Base-by-base conservation (phyloP, 2,113 vertebrate species). In the Neodontobutis hainanensis region DNA sequence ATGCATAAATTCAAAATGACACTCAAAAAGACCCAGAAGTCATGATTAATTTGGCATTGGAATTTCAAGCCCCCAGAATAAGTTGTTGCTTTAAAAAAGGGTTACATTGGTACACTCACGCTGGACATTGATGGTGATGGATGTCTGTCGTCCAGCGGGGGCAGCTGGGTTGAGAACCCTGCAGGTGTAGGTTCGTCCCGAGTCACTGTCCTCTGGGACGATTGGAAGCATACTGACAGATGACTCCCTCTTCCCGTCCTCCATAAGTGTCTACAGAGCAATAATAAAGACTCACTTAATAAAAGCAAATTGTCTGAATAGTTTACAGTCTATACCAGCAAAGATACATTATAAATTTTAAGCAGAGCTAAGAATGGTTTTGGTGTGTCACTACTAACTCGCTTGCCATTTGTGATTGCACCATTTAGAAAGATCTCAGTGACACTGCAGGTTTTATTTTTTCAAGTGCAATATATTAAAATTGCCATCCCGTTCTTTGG, bases 111-210 rank as follows among this genome's bases (percentile, higher is more conserved):
- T 57, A 48, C 15, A 88, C 95, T 94, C 79, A 97, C 95, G 95
- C 72, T 96, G 95, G 75, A 97, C 93, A 42, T 90, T 95, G 75
- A 97, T 90, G 11, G 93, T 94, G 84, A 96, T 58, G 0, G 93
- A 92, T 11, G 92, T 95, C 86, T 96, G 94, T 65, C 90, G 92
- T 19, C 95, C 95, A 8, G 92, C 92, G 0, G 95, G 95, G 42
- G 94, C 89, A 4, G 95, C 95, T 6, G 85, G 92, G 84, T 95
- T 97, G 45, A 93, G 82, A 60, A 95, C 95, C 64, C 92, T 90
- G 81, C 95, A 97, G 65, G 94, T 93, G 81, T 94, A 95, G 46
- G 91, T 93, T 70, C 93, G 92, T 55, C 94, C 95, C 1, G 93
- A 91, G 62, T 97, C 95, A 0, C 81, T 89, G 52, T 93, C 93